Conservation (phyloP, 2,797 vertebrate species). For the Pangasius djambal region DNA sequence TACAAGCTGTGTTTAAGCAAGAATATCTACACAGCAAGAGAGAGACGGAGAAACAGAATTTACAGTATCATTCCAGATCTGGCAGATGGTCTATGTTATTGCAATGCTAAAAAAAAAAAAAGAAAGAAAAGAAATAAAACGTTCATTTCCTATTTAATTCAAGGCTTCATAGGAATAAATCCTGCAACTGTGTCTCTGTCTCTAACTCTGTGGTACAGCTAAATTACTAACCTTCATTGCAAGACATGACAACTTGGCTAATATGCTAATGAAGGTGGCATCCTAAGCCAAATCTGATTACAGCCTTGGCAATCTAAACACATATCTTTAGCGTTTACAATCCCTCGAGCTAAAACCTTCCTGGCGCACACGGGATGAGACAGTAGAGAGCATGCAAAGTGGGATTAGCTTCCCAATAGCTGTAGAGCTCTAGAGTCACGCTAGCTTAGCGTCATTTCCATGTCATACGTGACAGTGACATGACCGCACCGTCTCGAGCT, state of each 20-base stretch:
- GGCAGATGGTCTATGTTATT: constrained; percentile 20
- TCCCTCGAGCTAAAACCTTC: constrained; percentile 55
- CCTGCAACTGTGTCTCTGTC: not conserved
- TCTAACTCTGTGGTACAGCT: not conserved
- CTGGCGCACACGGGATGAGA: constrained; percentile 60
- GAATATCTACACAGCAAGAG: constrained; percentile 53
- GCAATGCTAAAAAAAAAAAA: not conserved
- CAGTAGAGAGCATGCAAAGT: constrained; percentile 55
- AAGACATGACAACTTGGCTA: not conserved
- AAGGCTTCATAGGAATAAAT: not conserved
- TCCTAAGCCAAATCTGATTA: constrained; percentile 15
- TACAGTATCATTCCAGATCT: constrained; percentile 20
- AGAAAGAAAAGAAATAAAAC: not conserved
- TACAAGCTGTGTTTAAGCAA: constrained; percentile 71
- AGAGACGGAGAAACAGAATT: constrained; percentile 39
- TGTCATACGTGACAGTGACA: constrained; percentile 58
- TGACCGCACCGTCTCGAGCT: constrained; percentile 43
- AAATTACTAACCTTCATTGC: constrained; percentile 20
- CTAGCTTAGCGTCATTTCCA: constrained; percentile 64
- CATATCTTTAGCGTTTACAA: constrained; percentile 31
- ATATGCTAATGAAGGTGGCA: constrained; percentile 11
- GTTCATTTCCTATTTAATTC: constrained; percentile 11
- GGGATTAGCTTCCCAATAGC: constrained; percentile 67
- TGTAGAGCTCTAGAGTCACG: constrained; percentile 58
- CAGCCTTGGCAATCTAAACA: constrained; percentile 38